Base-by-base conservation (phyloP, 2,797 vertebrate species). In the Stomatorhinus walkeri region DNA sequence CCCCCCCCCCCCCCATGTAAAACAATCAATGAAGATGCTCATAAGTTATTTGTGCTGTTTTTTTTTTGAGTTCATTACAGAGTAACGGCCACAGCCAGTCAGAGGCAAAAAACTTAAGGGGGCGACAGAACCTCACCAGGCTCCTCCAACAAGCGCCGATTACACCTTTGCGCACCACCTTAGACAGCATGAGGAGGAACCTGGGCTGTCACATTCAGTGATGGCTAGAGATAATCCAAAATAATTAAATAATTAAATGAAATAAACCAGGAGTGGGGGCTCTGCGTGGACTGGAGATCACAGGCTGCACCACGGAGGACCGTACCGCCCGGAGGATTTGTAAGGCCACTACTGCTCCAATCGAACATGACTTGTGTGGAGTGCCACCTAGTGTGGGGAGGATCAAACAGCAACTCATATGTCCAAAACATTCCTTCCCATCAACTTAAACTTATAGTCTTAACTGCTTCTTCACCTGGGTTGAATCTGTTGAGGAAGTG, bases 251-350 rank as follows among this genome's bases (percentile, higher is more conserved):
- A 12, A 10, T 64, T 28, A 91, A 93, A 92, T 90, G 90, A 4
- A 5, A 51, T 22, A 51, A 51, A 91, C 96, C 96, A 97, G 96
- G 96, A 95, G 94, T 96, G 95, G 94, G 94, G 95, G 92, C 95
- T 95, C 89, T 96, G 96, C 94, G 95, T 96, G 96, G 95, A 95
- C 93, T 95, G 95, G 94, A 95, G 94, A 95, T 95, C 92, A 94
- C 96, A 96, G 96, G 97, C 97, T 94, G 95, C 95, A 96, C 96
- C 96, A 95, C 94, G 96, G 94, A 96, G 96, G 96, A 96, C 99
- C 96, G 94, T 97, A 97, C 97, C 98, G 95, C 97, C 98, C 97
- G 97, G 96, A 95, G 97, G 97, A 96, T 97, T 97, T 96, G 96
- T 97, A 96, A 97, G 97, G 96, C 97, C 96, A 95, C 95, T 96